Evolutionary conservation across 2,888 invertebrate genomes (phyloP), one percentile per base, ranked within the genome.

Genomic region (Cynaeus angustus): DNA sequence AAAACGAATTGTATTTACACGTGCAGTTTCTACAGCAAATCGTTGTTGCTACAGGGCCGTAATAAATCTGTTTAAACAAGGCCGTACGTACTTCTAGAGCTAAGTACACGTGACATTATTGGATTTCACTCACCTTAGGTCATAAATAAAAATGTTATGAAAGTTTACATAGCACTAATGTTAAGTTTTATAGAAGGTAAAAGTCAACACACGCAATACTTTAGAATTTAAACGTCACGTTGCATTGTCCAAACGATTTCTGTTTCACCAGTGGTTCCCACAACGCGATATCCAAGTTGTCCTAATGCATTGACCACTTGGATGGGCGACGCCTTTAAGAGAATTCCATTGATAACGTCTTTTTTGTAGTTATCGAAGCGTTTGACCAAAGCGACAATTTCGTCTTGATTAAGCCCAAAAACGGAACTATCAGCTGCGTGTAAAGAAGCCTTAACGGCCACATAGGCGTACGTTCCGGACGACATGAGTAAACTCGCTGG

Each of bases 221-320:
- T 45, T 13, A 12, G n/a, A 10, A 56, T 26, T 88, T 89, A 93
- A 78, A 91, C 83, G 84, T 94, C 93, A 80, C 94, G 89, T 82
- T 92, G 92, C 86, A 95, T 87, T 48, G 94, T 95, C 94, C 94
- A 95, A 76, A 92, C 90, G 78, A 93, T 90, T 86, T 94, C 94
- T 14, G 91, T 87, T 82, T 94, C 94, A 10, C 94, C 94, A 72
- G 93, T 92, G 83, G 91, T 92, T 79, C 91, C 89, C 72, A 93
- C 86, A 48, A 95, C 91, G 82, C 90, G 90, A 83, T 94, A 95
- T 66, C 94, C 94, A 74, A 94, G 87, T 83, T 92, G 91, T 66
- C 91, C 90, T 76, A 95, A 85, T 41, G 92, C 88, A 82, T 95
- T 95, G 62, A 95, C 88, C 76, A 92, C 88, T 74, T 88, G 85